phyloP scores from a whole-genome alignment of 23 tunicate genomes.

The Corella eumyota region DNA sequence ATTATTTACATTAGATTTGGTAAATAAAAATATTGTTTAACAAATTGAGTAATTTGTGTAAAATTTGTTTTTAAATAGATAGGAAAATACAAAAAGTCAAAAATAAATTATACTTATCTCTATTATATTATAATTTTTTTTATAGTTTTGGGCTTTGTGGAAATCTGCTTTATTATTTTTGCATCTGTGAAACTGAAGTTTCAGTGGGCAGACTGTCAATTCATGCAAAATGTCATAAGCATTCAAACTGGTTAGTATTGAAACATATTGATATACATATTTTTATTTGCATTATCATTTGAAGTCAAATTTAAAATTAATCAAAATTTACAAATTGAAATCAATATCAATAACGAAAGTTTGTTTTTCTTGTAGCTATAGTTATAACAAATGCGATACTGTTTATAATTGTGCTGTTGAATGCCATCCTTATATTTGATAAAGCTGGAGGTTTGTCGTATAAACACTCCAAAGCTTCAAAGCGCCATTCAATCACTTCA shows the following conservation, averaged over 20 bases:
- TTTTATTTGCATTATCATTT: background rate
- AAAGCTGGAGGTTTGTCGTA: conserved; percentile 49
- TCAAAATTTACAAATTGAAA: too few relatives aligned
- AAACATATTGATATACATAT: background rate
- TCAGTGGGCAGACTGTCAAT: conserved; percentile 28
- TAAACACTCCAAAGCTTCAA: conserved; percentile 20
- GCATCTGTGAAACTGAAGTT: conserved; percentile 6
- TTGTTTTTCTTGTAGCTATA: conserved; percentile 21
- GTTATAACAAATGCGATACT: conserved; percentile 33
- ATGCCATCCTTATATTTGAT: conserved; percentile 43
- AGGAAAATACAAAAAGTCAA: too few relatives aligned
- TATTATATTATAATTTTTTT: background rate
- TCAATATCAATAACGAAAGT: too few relatives aligned
- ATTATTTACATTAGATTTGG: conserved; percentile 42
- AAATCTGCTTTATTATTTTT: conserved; percentile 27
- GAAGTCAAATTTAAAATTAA: too few relatives aligned
- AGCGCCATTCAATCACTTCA: background rate
- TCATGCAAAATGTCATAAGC: conserved; percentile 11
- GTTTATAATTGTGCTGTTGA: conserved; percentile 41
- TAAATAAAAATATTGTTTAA: too few relatives aligned
- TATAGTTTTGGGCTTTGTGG: conserved; percentile 46
- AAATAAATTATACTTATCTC: too few relatives aligned
- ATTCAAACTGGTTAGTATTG: conserved; percentile 30
- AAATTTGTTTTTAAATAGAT: too few relatives aligned
- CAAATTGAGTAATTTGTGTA: too few relatives aligned